phyloP scores from a whole-genome alignment of 2,113 vertebrate species.

The Pogonocichla stellata region DNA sequence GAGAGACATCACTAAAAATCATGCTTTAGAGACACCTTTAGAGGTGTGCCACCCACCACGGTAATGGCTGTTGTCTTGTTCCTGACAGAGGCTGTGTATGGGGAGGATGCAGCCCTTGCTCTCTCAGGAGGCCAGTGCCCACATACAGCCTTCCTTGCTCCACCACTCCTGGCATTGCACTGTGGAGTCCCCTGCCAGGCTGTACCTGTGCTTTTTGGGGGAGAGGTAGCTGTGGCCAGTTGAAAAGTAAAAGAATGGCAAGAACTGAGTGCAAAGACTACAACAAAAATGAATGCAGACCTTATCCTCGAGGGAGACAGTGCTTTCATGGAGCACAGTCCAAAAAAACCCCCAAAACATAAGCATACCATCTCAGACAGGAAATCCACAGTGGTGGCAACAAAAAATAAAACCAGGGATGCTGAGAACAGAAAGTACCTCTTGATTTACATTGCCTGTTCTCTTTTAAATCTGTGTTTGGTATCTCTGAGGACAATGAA shows the following conservation, averaged over 20 bases:
- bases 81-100: not conserved
- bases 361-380: not conserved
- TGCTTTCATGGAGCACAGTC: not conserved
- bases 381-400: not conserved
- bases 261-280: not conserved
- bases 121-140: not conserved
- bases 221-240: not conserved
- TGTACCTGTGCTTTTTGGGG: not conserved
- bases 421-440: not conserved
- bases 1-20: not conserved
- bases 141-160: not conserved
- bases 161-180: not conserved
- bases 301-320: not conserved
- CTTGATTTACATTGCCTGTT: not conserved
- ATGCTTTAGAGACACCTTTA: not conserved
- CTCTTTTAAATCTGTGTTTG: not conserved
- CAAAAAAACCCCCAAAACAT: fast-evolving
- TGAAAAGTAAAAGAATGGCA: not conserved
- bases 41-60: not conserved
- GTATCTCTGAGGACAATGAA: not conserved
- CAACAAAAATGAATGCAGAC: not conserved
- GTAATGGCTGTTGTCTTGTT: fast-evolving
- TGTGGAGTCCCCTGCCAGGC: not conserved
- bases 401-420: not conserved
- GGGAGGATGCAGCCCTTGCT: not conserved